phyloP scores from a whole-genome alignment of 2,888 invertebrate genomes.

The Ellobium chinense region DNA sequence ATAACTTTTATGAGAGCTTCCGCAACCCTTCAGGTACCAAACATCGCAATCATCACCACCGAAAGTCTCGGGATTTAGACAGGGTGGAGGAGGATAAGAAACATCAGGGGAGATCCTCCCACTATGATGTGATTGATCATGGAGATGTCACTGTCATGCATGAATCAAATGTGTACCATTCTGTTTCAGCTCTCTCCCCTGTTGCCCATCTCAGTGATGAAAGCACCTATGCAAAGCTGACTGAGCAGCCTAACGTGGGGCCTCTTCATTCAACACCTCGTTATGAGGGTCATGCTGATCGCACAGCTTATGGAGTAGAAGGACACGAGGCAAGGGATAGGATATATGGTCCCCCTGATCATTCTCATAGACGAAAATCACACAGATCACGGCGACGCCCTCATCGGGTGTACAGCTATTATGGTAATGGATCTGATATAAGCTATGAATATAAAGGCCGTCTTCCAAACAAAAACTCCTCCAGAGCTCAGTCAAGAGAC shows the following conservation, averaged over 20 bases:
- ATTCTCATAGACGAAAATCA: slow-evolving; percentile 35
- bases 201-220: slow-evolving; percentile 32
- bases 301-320: slow-evolving; percentile 28
- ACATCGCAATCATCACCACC: background rate
- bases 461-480: slow-evolving; percentile 66
- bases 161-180: slow-evolving; percentile 41
- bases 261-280: slow-evolving; percentile 51
- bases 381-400: slow-evolving; percentile 47
- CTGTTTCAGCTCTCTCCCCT: slow-evolving; percentile 34
- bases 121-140: slow-evolving; percentile 26
- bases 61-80: slow-evolving; percentile 1
- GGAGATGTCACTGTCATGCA: slow-evolving; percentile 26
- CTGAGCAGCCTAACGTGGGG: slow-evolving; percentile 27
- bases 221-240: slow-evolving; percentile 38
- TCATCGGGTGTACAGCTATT: slow-evolving; percentile 55
- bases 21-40: slow-evolving; percentile 10
- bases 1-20: slow-evolving; percentile 42
- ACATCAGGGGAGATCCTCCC: background rate
- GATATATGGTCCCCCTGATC: slow-evolving; percentile 38
- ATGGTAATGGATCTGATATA: slow-evolving; percentile 60
- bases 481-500: slow-evolving; percentile 67
- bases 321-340: slow-evolving; percentile 41
- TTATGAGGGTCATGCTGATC: slow-evolving; percentile 10
- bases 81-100: background rate
- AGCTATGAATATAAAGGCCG: slow-evolving; percentile 70